These are phyloP conservation scores for Ligdia adustata DNA, from an alignment of 2,888 invertebrate genomes.

Conservation along the genomic window DNA sequence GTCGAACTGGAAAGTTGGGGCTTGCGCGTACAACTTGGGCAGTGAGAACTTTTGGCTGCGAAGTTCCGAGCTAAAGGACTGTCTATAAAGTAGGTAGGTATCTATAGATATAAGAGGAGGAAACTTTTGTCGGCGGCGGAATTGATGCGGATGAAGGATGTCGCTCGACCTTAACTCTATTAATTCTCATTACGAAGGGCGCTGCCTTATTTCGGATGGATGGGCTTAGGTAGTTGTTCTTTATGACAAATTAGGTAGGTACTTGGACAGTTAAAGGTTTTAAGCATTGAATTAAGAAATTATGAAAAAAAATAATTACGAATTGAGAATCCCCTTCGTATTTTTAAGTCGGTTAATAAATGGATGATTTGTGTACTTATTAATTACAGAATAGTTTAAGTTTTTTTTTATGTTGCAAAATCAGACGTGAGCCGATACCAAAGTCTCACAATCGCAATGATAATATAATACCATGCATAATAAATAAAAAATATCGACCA, in stretches of 20 bases:
- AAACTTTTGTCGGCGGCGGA: conserved; percentile 60
- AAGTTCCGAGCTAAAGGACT: conserved; percentile 71
- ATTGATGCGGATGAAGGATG: conserved; percentile 33
- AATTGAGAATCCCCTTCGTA: not conserved
- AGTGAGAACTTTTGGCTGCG: conserved; percentile 70
- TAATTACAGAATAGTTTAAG: too few species aligned
- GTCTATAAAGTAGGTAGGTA: conserved; percentile 15
- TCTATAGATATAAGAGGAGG: conserved; percentile 38
- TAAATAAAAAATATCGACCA: not conserved
- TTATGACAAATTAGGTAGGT: not conserved
- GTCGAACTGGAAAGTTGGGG: conserved; percentile 61
- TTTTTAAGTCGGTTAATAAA: too few species aligned
- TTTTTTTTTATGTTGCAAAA: too few species aligned
- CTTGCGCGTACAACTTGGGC: conserved; percentile 69
- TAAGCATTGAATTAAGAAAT: not conserved
- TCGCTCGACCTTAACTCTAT: conserved; percentile 28
- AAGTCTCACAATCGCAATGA: too few species aligned
- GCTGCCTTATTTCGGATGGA: conserved; percentile 24
- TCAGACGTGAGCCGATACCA: too few species aligned
- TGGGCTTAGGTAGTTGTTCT: conserved; percentile 7
- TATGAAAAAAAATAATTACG: not conserved
- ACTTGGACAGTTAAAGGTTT: too few species aligned
- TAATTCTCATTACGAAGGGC: conserved; percentile 25
- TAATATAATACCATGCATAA: not conserved
- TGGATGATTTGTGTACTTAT: too few species aligned